Evolutionary conservation across 2,888 invertebrate species (phyloP).

Genomic region (Lutraria lutraria): DNA sequence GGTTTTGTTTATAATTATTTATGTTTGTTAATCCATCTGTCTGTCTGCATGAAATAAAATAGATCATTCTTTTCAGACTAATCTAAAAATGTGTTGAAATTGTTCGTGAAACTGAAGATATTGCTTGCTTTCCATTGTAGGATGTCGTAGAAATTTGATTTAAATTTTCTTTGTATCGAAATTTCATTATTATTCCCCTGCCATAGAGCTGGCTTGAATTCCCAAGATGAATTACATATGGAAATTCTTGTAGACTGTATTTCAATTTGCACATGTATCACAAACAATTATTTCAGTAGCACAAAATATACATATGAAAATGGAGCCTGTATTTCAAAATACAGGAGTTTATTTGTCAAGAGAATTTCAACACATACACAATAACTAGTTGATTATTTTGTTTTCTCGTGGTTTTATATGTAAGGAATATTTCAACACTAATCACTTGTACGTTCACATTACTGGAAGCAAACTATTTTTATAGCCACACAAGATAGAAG

Average conservation of each 20-base stretch:
- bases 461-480: too few relatives aligned
- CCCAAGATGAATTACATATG: not conserved
- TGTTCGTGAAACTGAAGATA: not conserved
- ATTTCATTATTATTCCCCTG: not conserved
- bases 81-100: not conserved
- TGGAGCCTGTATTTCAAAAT: not conserved
- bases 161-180: not conserved
- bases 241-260: not conserved
- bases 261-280: not conserved
- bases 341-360: not conserved
- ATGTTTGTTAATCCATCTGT: slow-evolving; percentile 36
- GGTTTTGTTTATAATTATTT: slow-evolving; percentile 35
- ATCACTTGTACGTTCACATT: too few relatives aligned
- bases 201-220: not conserved
- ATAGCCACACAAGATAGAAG: too few relatives aligned
- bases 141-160: not conserved
- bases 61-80: not conserved
- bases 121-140: not conserved
- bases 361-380: not conserved
- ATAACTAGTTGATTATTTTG: not conserved
- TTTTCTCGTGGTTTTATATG: not conserved
- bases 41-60: slow-evolving; percentile 1
- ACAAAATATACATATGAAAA: not conserved
- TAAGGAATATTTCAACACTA: not conserved
- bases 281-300: not conserved